phyloP scores from a whole-genome alignment of 2,113 vertebrate species.

The Cynoglossus semilaevis region DNA sequence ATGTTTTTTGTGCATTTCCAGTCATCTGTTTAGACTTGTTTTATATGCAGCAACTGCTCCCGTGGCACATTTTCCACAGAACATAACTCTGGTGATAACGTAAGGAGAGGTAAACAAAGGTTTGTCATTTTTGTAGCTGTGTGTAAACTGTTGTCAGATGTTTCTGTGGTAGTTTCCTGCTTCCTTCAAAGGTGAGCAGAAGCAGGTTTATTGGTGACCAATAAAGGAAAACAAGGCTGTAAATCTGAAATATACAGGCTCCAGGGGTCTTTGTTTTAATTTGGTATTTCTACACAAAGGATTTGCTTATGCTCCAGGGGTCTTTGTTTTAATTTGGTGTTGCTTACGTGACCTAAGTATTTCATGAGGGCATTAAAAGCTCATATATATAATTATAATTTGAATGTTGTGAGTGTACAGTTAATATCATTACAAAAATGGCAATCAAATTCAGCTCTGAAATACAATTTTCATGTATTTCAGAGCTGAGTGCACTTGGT shows the following conservation, averaged over 20 bases:
- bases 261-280: slow-evolving; percentile 21
- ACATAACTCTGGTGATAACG: too few species aligned
- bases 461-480: slow-evolving; percentile 2
- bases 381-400: too few species aligned
- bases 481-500: slow-evolving; percentile 4
- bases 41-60: too few species aligned
- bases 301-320: slow-evolving; percentile 16
- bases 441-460: too few species aligned
- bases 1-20: too few species aligned
- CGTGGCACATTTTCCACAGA: too few species aligned
- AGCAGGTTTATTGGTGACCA: slow-evolving; percentile 53
- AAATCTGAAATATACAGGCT: slow-evolving; percentile 27
- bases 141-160: slow-evolving; percentile 49
- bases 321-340: slow-evolving; percentile 14
- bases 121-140: slow-evolving; percentile 51
- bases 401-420: too few species aligned
- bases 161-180: slow-evolving; percentile 60
- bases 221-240: slow-evolving; percentile 60
- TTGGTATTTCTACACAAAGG: not conserved
- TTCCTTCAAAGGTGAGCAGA: slow-evolving; percentile 43
- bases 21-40: too few species aligned
- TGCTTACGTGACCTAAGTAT: too few species aligned
- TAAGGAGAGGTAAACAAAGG: slow-evolving; percentile 8
- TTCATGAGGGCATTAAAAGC: too few species aligned
- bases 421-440: too few species aligned